A percentile compares a stretch with the other conserved stretches of the same genome.
Evolutionary conservation across 2,797 vertebrate genomes (phyloP).

Genomic region (Hydrolagus colliei): DNA sequence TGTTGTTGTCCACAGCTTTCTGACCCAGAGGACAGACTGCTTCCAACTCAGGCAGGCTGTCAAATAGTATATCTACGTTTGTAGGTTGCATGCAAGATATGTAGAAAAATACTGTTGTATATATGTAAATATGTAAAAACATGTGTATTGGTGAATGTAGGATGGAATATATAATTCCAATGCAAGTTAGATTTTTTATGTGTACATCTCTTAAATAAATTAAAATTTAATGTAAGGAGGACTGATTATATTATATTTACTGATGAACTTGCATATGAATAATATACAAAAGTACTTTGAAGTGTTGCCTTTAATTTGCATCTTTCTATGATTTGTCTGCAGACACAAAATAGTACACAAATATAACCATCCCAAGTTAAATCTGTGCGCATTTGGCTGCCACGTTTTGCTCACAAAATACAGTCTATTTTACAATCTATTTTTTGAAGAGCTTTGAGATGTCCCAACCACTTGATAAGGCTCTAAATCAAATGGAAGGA

Average conservation of each 20-base stretch:
- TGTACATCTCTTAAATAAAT: slow-evolving; percentile 11
- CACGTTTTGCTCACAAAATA: no score
- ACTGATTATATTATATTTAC: neutral
- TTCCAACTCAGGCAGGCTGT: neutral
- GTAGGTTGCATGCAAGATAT: neutral
- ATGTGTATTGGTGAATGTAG: slow-evolving; percentile 6
- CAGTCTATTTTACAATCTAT: no score
- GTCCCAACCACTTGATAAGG: no score
- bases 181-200: slow-evolving; percentile 3
- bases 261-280: slow-evolving; percentile 6
- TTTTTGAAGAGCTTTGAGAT: no score
- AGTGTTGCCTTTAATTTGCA: neutral
- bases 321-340: neutral
- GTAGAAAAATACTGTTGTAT: slow-evolving; percentile 17
- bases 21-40: no score
- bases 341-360: neutral
- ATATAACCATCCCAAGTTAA: neutral
- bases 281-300: neutral
- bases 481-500: no score
- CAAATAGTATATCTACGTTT: slow-evolving; percentile 17
- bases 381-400: no score
- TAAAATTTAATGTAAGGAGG: slow-evolving; percentile 14
- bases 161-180: slow-evolving; percentile 1
- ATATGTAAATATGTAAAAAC: slow-evolving; percentile 8
- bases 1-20: no score